Evolutionary conservation across 2,113 vertebrate genomes (phyloP).

Genomic region (Aythya baeri): DNA sequence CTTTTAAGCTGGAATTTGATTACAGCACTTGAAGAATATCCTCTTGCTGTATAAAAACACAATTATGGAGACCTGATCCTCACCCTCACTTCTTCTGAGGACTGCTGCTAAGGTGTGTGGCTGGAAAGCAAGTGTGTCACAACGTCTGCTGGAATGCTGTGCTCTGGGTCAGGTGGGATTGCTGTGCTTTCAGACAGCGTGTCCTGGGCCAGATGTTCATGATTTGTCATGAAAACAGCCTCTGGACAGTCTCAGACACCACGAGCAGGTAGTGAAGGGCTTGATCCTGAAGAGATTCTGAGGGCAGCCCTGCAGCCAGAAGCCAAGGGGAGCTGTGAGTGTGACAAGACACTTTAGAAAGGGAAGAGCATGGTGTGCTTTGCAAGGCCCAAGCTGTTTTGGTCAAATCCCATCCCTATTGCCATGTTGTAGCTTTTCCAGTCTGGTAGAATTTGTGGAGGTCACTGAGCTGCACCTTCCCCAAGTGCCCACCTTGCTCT

Average conservation of each 20-base stretch:
- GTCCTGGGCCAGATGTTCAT: neutral
- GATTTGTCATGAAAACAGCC: neutral
- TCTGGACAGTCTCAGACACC: neutral
- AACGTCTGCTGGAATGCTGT: neutral
- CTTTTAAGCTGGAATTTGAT: constrained; percentile 21
- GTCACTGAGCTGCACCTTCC: neutral
- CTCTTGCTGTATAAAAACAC: neutral
- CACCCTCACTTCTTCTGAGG: neutral
- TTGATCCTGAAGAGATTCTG: neutral
- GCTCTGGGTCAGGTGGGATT: neutral
- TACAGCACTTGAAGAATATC: neutral
- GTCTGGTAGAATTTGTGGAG: rapidly evolving
- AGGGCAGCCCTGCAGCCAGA: neutral
- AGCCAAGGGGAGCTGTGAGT: neutral
- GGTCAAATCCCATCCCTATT: neutral
- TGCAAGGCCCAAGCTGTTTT: rapidly evolving
- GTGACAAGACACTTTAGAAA: neutral
- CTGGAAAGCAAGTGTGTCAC: neutral
- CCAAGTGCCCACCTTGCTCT: rapidly evolving
- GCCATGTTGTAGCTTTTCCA: neutral
- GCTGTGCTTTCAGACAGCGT: neutral
- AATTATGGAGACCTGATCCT: neutral
- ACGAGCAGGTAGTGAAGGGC: neutral
- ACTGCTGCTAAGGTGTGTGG: neutral
- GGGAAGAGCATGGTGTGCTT: neutral